Evolutionary conservation across 2,888 invertebrate species (phyloP).

Genomic region (Amiota minor): DNA sequence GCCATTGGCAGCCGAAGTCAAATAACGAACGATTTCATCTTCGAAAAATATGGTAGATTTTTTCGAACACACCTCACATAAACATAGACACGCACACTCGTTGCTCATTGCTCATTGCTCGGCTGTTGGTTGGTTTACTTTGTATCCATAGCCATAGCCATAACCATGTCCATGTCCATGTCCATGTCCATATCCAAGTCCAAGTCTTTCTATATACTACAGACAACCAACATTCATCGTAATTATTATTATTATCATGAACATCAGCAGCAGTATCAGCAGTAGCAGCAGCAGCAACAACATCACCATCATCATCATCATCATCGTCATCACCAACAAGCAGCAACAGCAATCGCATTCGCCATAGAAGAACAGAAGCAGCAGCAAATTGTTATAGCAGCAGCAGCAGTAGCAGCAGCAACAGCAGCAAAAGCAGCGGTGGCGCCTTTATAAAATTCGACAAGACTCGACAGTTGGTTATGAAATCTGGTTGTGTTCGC

Average conservation of each 20-base stretch:
- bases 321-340: background rate
- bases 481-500: conserved; percentile 70
- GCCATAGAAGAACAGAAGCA: background rate
- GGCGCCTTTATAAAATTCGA: conserved; percentile 1
- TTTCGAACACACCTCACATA: conserved; percentile 18
- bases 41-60: background rate
- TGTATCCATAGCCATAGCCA: no score
- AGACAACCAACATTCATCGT: background rate
- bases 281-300: background rate
- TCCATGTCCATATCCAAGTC: no score
- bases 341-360: background rate
- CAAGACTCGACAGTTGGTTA: conserved; percentile 67
- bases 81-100: background rate
- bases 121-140: background rate
- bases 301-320: background rate
- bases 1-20: background rate
- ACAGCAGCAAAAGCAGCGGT: background rate
- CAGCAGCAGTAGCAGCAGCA: background rate
- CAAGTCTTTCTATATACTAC: no score
- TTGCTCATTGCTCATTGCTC: background rate
- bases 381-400: no score
- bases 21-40: conserved; percentile 5
- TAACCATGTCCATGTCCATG: no score
- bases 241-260: background rate
- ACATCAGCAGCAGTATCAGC: background rate